Percentiles rank a stretch among this genome's conserved stretches.
Evolutionary conservation across 2,888 invertebrate genomes (phyloP).

Genomic region (Chironomus riparius): DNA sequence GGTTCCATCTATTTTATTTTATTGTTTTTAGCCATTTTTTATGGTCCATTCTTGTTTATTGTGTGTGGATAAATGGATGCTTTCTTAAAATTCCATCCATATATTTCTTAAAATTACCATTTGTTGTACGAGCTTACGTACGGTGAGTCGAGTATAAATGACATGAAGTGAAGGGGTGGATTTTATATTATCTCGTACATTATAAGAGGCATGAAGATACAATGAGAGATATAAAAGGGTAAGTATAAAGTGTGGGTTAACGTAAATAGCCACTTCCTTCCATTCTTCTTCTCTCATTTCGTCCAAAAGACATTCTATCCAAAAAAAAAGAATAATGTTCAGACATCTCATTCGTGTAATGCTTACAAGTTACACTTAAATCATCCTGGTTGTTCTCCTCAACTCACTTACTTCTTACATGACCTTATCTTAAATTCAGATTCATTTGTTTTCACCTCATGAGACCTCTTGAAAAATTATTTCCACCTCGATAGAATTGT

Average conservation of each 20-base stretch:
- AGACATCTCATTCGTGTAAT: neutral
- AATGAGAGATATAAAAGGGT: neutral
- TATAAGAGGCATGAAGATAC: neutral
- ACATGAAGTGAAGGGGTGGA: neutral
- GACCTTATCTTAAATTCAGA: neutral
- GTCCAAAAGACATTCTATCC: no score
- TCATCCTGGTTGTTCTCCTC: neutral
- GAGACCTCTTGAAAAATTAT: neutral
- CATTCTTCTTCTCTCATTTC: neutral
- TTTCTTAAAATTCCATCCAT: neutral
- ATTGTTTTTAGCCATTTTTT: slow-evolving; percentile 17
- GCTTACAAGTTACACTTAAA: neutral
- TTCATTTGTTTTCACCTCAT: slow-evolving; percentile 9
- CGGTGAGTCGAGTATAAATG: neutral
- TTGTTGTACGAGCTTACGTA: neutral
- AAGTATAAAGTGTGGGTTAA: neutral
- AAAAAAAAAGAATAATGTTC: neutral
- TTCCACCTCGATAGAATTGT: neutral
- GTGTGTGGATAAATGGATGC: neutral
- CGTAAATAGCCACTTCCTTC: neutral
- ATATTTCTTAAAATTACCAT: neutral
- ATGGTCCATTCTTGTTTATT: slow-evolving; percentile 15
- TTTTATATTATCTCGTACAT: neutral
- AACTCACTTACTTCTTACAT: neutral
- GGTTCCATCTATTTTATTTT: slow-evolving; percentile 14